phyloP scores from a whole-genome alignment of 2,797 vertebrate genomes.

The Poecilia velifera region DNA sequence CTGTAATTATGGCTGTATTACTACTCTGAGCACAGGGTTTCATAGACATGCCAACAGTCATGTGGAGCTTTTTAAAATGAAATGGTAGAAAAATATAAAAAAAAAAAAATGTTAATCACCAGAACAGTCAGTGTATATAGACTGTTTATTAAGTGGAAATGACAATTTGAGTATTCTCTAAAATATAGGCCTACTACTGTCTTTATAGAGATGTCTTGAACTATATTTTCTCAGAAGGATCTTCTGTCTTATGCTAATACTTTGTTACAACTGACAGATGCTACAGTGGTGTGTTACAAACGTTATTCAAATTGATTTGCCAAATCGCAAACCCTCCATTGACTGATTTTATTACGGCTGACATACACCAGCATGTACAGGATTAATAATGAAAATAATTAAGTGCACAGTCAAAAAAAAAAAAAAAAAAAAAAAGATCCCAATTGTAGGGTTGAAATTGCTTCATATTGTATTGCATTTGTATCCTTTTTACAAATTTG shows the following conservation, averaged over 20 bases:
- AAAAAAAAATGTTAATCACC: not conserved
- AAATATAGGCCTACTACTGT: not conserved
- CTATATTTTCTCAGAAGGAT: not conserved
- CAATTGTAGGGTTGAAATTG: not conserved
- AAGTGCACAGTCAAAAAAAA: not conserved
- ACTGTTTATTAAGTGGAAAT: not conserved
- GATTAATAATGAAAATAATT: not conserved
- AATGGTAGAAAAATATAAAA: slow-evolving; percentile 7
- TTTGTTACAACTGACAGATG: not conserved
- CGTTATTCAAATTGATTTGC: not conserved
- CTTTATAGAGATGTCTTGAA: not conserved
- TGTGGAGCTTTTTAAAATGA: slow-evolving; percentile 29
- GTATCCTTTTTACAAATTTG: no score
- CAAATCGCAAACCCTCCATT: not conserved
- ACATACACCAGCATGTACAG: not conserved
- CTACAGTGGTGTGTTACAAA: not conserved
- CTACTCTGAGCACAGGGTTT: slow-evolving; percentile 66
- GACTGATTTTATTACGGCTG: not conserved
- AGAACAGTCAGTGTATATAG: not conserved
- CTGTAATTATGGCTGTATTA: slow-evolving; percentile 77
- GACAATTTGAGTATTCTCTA: not conserved
- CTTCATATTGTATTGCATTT: not conserved
- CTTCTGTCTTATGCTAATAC: not conserved
- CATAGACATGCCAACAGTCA: slow-evolving; percentile 53
- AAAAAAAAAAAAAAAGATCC: not conserved